Percentiles rank a stretch among this genome's conserved stretches.
These are phyloP conservation scores for Balearica regulorum DNA, from an alignment of 2,797 vertebrate genomes.

Conservation along the genomic window DNA sequence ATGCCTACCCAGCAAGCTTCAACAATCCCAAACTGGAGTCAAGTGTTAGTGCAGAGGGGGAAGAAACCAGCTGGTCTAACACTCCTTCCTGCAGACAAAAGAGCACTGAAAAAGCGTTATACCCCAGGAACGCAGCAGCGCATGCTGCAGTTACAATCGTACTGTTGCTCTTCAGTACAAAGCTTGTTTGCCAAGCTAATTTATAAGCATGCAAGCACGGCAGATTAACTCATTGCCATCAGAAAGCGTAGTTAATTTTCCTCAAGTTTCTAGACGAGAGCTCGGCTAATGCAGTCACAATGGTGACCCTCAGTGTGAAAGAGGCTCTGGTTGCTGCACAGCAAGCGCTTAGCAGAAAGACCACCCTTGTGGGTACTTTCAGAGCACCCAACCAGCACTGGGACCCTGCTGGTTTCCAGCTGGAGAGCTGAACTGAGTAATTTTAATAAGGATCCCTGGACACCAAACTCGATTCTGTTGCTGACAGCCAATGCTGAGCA, in stretches of 20 bases:
- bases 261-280: neutral
- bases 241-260: neutral
- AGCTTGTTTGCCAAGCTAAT: neutral
- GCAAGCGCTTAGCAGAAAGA: neutral
- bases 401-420: neutral
- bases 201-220: neutral
- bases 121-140: rapidly evolving
- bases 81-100: neutral
- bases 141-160: rapidly evolving
- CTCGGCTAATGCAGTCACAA: neutral
- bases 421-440: neutral
- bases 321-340: neutral
- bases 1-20: neutral
- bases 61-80: neutral
- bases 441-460: neutral
- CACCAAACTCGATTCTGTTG: neutral
- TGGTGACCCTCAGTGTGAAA: neutral
- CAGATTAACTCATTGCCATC: neutral
- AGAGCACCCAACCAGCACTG: neutral
- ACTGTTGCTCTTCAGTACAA: neutral
- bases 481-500: neutral
- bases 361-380: neutral
- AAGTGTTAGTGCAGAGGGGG: neutral
- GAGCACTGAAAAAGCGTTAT: neutral
- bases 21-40: neutral